Percentiles rank a stretch among this genome's conserved stretches.
These are phyloP conservation scores for Cephus runcator DNA, from an alignment of 2,888 invertebrate genomes.

Conservation along the genomic window DNA sequence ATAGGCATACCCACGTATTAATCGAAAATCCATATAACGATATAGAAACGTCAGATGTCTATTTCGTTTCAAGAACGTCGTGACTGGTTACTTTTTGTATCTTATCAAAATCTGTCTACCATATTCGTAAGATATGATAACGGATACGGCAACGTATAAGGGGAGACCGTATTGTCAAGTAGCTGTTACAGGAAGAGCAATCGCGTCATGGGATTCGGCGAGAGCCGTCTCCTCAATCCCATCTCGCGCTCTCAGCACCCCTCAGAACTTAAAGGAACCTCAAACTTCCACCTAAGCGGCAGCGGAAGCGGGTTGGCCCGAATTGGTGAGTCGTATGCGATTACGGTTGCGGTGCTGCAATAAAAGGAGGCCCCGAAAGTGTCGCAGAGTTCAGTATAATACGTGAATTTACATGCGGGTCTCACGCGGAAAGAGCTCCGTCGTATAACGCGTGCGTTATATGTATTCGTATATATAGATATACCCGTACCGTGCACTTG, in stretches of 20 bases:
- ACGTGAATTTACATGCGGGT: conserved; percentile 33
- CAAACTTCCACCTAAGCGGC: neutral
- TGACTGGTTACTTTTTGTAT: neutral
- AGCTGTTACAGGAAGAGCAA: neutral
- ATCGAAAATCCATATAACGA: too few relatives aligned
- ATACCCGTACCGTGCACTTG: neutral
- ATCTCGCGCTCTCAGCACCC: neutral
- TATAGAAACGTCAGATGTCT: neutral
- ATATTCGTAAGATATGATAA: neutral
- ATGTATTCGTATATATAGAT: neutral
- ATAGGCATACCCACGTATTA: conserved; percentile 17
- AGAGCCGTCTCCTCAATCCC: neutral
- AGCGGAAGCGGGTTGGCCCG: neutral
- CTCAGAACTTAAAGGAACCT: neutral
- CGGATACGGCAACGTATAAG: neutral
- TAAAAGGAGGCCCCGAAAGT: neutral
- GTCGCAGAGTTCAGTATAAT: conserved; percentile 21
- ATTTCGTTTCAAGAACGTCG: neutral
- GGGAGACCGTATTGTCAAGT: neutral
- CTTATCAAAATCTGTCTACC: neutral
- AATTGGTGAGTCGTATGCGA: neutral
- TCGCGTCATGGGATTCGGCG: neutral
- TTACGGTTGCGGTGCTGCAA: neutral
- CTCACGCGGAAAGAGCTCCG: neutral
- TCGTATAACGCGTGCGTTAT: neutral